phyloP scores from a whole-genome alignment of 2,888 invertebrate genomes.

The Clistopyga incitator region DNA sequence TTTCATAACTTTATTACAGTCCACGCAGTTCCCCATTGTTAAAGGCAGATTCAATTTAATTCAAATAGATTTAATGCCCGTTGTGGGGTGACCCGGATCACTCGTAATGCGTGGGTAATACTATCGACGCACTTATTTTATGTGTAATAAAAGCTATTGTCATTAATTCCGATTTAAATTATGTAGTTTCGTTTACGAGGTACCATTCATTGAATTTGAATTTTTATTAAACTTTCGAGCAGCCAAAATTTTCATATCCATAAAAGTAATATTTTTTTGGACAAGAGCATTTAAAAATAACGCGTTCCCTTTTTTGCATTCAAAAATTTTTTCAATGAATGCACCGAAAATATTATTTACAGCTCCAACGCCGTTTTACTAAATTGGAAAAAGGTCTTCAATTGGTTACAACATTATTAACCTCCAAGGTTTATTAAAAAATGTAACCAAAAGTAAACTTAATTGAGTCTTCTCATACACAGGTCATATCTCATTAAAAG shows the following conservation, averaged over 20 bases:
- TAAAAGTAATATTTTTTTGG: too few species aligned
- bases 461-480: not conserved
- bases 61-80: not conserved
- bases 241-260: too few species aligned
- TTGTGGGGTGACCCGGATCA: not conserved
- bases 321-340: not conserved
- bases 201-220: too few species aligned
- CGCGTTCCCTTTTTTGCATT: too few species aligned
- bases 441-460: not conserved
- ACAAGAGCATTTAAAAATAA: too few species aligned
- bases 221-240: too few species aligned
- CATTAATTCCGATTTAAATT: not conserved
- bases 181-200: too few species aligned
- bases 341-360: not conserved
- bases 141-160: not conserved
- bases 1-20: not conserved
- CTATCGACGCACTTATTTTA: not conserved
- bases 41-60: slow-evolving; percentile 9
- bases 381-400: not conserved
- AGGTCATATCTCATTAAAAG: not conserved
- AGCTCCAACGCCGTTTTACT: not conserved
- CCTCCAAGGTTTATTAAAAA: not conserved
- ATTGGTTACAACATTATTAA: not conserved
- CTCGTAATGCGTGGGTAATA: not conserved
- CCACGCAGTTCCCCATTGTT: not conserved